These are phyloP conservation scores for Drosophila helvetica DNA, from an alignment of 2,888 invertebrate species.

Conservation along the genomic window DNA sequence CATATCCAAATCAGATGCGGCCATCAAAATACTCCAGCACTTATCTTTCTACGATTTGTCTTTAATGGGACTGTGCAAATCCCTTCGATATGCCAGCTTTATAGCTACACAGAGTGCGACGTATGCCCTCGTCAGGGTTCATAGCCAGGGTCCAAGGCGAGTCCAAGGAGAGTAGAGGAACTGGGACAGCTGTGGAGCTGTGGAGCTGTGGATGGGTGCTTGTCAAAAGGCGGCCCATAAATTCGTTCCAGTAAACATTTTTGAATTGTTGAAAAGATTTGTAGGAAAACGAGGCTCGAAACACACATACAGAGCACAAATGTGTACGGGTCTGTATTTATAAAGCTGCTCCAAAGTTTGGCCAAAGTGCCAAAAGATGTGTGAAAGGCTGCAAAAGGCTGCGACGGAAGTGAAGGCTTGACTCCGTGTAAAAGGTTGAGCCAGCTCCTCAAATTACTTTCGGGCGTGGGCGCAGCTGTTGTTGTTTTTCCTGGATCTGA, in stretches of 20 bases:
- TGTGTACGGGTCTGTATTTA: constrained; percentile 10
- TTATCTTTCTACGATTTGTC: background rate
- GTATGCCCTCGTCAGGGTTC: background rate
- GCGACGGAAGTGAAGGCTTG: constrained; percentile 66
- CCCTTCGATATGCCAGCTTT: background rate
- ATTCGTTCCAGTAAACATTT: constrained; percentile 67
- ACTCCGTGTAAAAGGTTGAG: constrained; percentile 61
- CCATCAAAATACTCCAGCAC: background rate
- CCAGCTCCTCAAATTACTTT: constrained; percentile 66
- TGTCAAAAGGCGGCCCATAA: constrained; percentile 33
- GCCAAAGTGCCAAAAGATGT: constrained; percentile 68
- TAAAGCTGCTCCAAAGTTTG: constrained; percentile 37
- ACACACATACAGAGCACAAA: constrained; percentile 12
- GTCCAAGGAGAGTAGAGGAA: constrained; percentile 8
- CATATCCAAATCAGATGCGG: background rate
- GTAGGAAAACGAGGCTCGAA: constrained; percentile 37
- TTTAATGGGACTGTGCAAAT: background rate
- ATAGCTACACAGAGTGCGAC: background rate
- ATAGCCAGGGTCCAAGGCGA: constrained; percentile 17
- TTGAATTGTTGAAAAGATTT: constrained; percentile 69
- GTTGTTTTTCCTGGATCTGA: constrained; percentile 34
- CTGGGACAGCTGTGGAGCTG: constrained; percentile 65
- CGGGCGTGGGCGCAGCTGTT: constrained; percentile 57
- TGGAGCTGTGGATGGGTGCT: constrained; percentile 56
- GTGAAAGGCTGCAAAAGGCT: constrained; percentile 65